Conservation (phyloP, 2,797 vertebrate genomes). For the Coilia nasus region DNA sequence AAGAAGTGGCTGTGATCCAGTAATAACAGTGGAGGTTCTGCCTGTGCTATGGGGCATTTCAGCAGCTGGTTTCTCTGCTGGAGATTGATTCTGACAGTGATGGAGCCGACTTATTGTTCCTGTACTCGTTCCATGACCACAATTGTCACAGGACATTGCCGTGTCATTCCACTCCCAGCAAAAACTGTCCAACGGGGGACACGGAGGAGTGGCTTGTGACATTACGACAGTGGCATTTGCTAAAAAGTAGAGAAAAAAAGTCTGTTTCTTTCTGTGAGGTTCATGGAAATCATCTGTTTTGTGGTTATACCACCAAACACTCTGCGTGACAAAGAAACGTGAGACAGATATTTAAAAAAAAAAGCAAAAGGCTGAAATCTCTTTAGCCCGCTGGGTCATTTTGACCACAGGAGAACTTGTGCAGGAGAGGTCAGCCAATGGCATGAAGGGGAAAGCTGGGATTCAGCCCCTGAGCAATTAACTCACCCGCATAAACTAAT, state of each 20-base stretch:
- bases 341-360: slow-evolving; percentile 31
- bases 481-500: neutral
- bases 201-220: slow-evolving; percentile 3
- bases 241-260: slow-evolving; percentile 26
- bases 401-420: slow-evolving; percentile 62
- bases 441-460: slow-evolving; percentile 36
- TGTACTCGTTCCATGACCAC: slow-evolving; percentile 65
- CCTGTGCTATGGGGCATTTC: slow-evolving; percentile 17
- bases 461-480: neutral
- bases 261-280: slow-evolving; percentile 38
- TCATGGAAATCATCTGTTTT: neutral
- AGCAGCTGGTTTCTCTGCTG: slow-evolving; percentile 62
- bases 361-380: slow-evolving; percentile 51
- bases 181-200: slow-evolving; percentile 19
- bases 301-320: neutral
- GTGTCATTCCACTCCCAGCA: slow-evolving; percentile 34
- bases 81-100: slow-evolving; percentile 68
- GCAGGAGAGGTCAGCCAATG: slow-evolving; percentile 49
- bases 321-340: neutral
- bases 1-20: slow-evolving; percentile 34
- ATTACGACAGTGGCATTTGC: slow-evolving; percentile 51
- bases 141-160: slow-evolving; percentile 55
- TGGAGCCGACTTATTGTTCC: slow-evolving; percentile 64
- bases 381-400: slow-evolving; percentile 61
- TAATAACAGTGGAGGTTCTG: slow-evolving; percentile 32